Conservation (phyloP, 2,113 vertebrate species). For the Machaerirhynchus nigripectus region DNA sequence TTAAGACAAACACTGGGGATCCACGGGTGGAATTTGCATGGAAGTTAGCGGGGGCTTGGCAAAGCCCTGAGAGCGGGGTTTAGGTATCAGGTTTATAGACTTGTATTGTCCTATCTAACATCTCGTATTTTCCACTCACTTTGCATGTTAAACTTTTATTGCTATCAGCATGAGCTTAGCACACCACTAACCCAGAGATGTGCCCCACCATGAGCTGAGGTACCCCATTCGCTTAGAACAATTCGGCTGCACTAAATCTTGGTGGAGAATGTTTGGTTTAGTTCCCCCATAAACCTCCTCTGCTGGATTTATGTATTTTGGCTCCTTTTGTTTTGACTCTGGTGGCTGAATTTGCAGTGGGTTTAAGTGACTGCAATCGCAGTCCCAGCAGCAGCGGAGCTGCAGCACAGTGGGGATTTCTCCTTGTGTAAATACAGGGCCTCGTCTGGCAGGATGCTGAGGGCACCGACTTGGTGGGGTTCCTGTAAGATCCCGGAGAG, state of each 20-base stretch:
- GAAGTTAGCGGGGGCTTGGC: background rate
- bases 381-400: background rate
- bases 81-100: constrained; percentile 16
- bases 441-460: constrained; percentile 14
- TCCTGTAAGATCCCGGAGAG: background rate
- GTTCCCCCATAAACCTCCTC: background rate
- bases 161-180: constrained; percentile 16
- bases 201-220: constrained; percentile 17
- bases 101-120: constrained; percentile 3
- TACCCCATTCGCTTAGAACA: background rate
- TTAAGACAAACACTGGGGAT: background rate
- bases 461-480: background rate
- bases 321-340: constrained; percentile 21
- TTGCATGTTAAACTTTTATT: constrained; percentile 30
- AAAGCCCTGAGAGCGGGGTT: background rate
- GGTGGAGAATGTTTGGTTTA: background rate
- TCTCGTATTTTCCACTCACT: constrained; percentile 30
- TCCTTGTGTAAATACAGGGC: background rate
- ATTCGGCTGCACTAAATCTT: constrained; percentile 4
- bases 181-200: background rate
- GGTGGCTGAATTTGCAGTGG: background rate
- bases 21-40: background rate
- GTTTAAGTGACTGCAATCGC: background rate
- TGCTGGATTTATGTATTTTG: constrained; percentile 49
- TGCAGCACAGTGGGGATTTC: background rate